phyloP scores from a whole-genome alignment of 2,797 vertebrate genomes.

The Tadarida brasiliensis region DNA sequence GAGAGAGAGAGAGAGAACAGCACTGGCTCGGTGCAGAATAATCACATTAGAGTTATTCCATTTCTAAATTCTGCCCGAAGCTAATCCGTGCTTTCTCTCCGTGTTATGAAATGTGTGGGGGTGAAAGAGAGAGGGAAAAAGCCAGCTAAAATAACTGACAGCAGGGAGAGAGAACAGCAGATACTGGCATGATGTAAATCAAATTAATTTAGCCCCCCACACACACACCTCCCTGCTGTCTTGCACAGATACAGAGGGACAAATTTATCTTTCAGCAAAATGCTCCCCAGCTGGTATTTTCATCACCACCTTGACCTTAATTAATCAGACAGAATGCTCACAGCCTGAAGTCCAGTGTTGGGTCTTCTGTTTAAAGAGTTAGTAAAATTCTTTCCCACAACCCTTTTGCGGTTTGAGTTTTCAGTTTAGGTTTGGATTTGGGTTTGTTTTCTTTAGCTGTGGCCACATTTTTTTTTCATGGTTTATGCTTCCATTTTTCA shows the following conservation, averaged over 20 bases:
- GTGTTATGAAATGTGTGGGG: slow-evolving; percentile 72
- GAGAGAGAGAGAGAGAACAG: background rate
- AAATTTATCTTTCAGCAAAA: slow-evolving; percentile 78
- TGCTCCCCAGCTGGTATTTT: slow-evolving; percentile 71
- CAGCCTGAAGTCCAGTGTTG: slow-evolving; percentile 37
- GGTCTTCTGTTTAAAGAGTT: slow-evolving; percentile 21
- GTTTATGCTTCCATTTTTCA: background rate
- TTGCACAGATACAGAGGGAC: slow-evolving; percentile 73
- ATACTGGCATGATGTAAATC: slow-evolving; percentile 79
- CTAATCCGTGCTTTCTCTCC: slow-evolving; percentile 49
- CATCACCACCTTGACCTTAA: slow-evolving; percentile 79
- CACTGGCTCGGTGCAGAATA: slow-evolving; percentile 51
- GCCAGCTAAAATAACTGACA: slow-evolving; percentile 76
- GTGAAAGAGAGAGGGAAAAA: slow-evolving; percentile 6
- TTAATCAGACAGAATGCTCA: slow-evolving; percentile 65
- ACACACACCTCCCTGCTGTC: slow-evolving; percentile 78
- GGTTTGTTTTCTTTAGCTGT: slow-evolving; percentile 18
- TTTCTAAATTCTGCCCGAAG: slow-evolving; percentile 74
- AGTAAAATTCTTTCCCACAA: slow-evolving; percentile 39
- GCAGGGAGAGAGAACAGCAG: slow-evolving; percentile 78
- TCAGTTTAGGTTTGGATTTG: background rate
- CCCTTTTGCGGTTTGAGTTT: background rate
- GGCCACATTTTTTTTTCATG: background rate
- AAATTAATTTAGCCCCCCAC: slow-evolving; percentile 79
- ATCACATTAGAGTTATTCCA: slow-evolving; percentile 69